phyloP scores from a whole-genome alignment of 2,113 vertebrate species.

The Archilochus colubris region DNA sequence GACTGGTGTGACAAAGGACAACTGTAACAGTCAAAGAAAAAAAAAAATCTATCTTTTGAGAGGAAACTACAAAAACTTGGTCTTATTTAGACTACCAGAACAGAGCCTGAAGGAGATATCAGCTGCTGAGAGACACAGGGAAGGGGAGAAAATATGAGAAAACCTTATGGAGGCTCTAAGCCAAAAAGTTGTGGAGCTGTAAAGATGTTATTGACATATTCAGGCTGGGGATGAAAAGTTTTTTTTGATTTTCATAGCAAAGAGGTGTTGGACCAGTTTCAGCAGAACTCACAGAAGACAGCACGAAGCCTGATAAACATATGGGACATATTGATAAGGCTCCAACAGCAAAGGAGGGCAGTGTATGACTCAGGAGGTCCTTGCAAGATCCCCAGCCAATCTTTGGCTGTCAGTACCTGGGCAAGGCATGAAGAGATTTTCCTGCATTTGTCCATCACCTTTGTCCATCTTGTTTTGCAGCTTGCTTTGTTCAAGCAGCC shows the following conservation, averaged over 20 bases:
- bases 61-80: not conserved
- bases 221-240: not conserved
- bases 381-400: not conserved
- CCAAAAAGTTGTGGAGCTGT: not conserved
- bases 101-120: not conserved
- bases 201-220: not conserved
- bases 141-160: not conserved
- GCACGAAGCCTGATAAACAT: not conserved
- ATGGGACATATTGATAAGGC: not conserved
- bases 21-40: not conserved
- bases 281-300: not conserved
- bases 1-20: not conserved
- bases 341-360: not conserved
- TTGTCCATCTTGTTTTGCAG: not conserved
- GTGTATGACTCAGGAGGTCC: rapidly evolving
- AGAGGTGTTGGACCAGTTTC: not conserved
- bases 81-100: not conserved
- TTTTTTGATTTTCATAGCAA: not conserved
- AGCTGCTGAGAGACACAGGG: not conserved
- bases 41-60: not conserved
- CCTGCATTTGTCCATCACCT: not conserved
- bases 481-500: not conserved
- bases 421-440: not conserved
- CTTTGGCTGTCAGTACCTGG: not conserved
- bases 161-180: not conserved